phyloP scores from a whole-genome alignment of 2,888 invertebrate genomes.

The Chrysopilus asiliformis region DNA sequence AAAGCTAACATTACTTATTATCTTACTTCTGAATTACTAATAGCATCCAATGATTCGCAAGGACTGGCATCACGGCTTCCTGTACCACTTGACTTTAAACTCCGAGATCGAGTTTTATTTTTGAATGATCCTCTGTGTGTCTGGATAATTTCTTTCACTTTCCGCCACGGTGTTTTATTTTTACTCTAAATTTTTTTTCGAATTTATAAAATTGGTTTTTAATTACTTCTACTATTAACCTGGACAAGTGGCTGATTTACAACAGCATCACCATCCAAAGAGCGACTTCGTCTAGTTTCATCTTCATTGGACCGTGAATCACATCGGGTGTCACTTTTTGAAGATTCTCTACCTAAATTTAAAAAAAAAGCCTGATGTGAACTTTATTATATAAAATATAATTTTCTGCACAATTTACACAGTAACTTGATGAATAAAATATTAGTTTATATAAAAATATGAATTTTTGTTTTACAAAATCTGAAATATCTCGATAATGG shows the following conservation, averaged over 20 bases:
- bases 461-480: too few relatives aligned
- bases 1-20: too few relatives aligned
- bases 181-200: slow-evolving; percentile 21
- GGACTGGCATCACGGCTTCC: slow-evolving; percentile 18
- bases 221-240: neutral
- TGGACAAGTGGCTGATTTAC: slow-evolving; percentile 5
- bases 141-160: slow-evolving; percentile 64
- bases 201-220: neutral
- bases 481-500: too few relatives aligned
- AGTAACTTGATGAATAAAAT: too few relatives aligned
- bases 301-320: slow-evolving; percentile 22
- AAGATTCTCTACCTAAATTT: slow-evolving; percentile 28
- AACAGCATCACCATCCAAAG: slow-evolving; percentile 23
- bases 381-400: too few relatives aligned
- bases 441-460: too few relatives aligned
- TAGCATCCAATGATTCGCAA: slow-evolving; percentile 14
- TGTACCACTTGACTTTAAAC: slow-evolving; percentile 15
- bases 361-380: too few relatives aligned
- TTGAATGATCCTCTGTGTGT: slow-evolving; percentile 32
- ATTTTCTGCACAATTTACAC: too few relatives aligned
- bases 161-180: slow-evolving; percentile 62
- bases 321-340: slow-evolving; percentile 28
- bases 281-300: slow-evolving; percentile 23
- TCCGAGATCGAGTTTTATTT: slow-evolving; percentile 14
- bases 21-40: slow-evolving; percentile 12